A percentile compares a stretch with the other conserved stretches of the same genome.
Conservation (phyloP, 2,888 invertebrate genomes). For the Ypsolopha sequella region DNA sequence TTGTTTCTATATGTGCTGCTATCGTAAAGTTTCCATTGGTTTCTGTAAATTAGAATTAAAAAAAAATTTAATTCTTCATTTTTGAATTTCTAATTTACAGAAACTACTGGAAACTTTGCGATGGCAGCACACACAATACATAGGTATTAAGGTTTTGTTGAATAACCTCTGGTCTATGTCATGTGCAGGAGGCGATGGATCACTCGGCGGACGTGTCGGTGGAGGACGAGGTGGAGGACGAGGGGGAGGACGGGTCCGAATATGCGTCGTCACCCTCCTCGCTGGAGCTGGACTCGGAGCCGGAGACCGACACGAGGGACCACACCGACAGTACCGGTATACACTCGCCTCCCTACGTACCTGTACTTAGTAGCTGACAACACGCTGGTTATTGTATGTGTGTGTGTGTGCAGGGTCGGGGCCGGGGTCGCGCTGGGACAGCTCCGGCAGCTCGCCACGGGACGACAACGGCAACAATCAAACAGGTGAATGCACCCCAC, state of each 20-base stretch:
- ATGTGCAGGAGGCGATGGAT: neutral
- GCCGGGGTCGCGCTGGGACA: conserved; percentile 18
- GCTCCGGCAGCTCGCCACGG: conserved; percentile 16
- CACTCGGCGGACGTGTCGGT: conserved; percentile 4
- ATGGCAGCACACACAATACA: too few species aligned
- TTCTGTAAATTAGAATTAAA: too few species aligned
- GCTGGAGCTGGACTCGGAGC: conserved; percentile 35
- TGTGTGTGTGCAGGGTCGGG: neutral
- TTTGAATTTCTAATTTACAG: too few species aligned
- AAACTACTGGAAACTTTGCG: too few species aligned
- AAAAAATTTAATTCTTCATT: too few species aligned
- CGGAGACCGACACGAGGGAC: conserved; percentile 12
- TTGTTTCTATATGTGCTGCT: too few species aligned
- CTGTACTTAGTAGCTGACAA: too few species aligned
- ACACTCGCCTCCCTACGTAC: neutral
- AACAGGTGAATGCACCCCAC: conserved; percentile 10
- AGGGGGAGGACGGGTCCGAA: conserved; percentile 17
- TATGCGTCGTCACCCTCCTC: conserved; percentile 30
- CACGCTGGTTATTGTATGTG: neutral
- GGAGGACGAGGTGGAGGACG: neutral
- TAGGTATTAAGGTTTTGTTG: too few species aligned
- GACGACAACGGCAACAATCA: conserved; percentile 10
- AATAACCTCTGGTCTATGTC: neutral
- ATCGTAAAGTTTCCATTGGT: too few species aligned
- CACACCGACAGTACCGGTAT: conserved; percentile 17